A percentile compares a stretch with the other conserved stretches of the same genome.
These are phyloP conservation scores for Paraescarpia echinospica DNA, from an alignment of 1,140 invertebrate species.

Conservation along the genomic window DNA sequence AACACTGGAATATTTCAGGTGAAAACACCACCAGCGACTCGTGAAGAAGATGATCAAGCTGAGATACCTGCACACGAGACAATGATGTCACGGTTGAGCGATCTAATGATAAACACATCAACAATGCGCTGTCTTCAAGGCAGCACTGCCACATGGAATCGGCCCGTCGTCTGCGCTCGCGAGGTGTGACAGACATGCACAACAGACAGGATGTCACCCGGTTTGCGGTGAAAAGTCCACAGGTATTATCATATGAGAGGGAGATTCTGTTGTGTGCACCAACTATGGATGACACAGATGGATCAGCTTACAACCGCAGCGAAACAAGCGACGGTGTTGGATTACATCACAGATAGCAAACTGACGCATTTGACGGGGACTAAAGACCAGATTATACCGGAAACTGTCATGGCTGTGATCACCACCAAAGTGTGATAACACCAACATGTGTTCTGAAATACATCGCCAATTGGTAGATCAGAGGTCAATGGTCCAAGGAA, in stretches of 20 bases:
- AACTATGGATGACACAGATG: background rate
- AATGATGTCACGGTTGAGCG: background rate
- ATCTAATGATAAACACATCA: background rate
- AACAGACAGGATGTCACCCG: background rate
- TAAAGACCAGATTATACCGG: background rate
- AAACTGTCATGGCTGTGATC: background rate
- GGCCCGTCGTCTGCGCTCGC: background rate
- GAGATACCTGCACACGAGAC: background rate
- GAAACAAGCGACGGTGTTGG: background rate
- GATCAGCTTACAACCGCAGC: background rate
- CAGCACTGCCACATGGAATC: background rate
- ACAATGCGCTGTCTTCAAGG: background rate
- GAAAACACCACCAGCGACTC: background rate
- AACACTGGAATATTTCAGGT: background rate
- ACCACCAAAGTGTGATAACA: background rate
- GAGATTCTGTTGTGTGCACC: background rate
- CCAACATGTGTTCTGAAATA: background rate
- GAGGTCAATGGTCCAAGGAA: too few species aligned
- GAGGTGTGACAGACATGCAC: background rate
- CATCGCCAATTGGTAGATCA: too few species aligned
- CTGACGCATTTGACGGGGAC: background rate
- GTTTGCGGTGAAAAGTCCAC: background rate
- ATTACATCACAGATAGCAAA: background rate
- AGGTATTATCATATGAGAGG: background rate
- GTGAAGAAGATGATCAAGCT: background rate